Evolutionary conservation across 2,797 vertebrate species (phyloP).

Genomic region (Alcedo atthis): DNA sequence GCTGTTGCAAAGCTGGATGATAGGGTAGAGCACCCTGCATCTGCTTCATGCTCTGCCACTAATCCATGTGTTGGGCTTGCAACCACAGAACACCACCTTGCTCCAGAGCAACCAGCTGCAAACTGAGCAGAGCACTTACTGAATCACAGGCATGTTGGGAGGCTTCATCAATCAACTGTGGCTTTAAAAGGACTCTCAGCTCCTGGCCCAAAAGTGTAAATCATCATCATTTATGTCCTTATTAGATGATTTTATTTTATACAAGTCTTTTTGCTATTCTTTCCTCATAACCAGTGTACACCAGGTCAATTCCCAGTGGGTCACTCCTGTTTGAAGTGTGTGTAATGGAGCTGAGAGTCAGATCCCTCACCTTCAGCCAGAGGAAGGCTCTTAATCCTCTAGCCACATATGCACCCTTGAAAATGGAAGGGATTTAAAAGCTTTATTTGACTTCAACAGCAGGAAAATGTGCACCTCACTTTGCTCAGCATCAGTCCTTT

Average conservation of each 20-base stretch:
- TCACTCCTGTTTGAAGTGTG: conserved; percentile 4
- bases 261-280: neutral
- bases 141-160: conserved; percentile 25
- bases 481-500: conserved; percentile 52
- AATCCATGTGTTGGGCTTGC: neutral
- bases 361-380: neutral
- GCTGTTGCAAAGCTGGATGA: neutral
- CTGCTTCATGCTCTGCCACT: neutral
- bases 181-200: conserved; percentile 52
- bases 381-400: neutral
- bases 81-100: neutral
- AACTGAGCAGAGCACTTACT: neutral
- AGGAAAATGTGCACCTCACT: conserved; percentile 13
- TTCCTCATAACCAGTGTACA: neutral
- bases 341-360: conserved; percentile 1
- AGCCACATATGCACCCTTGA: neutral
- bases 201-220: conserved; percentile 35
- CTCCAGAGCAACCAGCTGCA: conserved; percentile 30
- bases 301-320: conserved; percentile 5
- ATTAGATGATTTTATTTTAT: neutral
- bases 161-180: conserved; percentile 47
- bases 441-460: conserved; percentile 37
- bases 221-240: conserved; percentile 31
- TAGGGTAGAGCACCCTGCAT: neutral
- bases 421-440: conserved; percentile 41